Base-by-base conservation (phyloP, 2,888 invertebrate species). In the Cataglyphis livida region DNA sequence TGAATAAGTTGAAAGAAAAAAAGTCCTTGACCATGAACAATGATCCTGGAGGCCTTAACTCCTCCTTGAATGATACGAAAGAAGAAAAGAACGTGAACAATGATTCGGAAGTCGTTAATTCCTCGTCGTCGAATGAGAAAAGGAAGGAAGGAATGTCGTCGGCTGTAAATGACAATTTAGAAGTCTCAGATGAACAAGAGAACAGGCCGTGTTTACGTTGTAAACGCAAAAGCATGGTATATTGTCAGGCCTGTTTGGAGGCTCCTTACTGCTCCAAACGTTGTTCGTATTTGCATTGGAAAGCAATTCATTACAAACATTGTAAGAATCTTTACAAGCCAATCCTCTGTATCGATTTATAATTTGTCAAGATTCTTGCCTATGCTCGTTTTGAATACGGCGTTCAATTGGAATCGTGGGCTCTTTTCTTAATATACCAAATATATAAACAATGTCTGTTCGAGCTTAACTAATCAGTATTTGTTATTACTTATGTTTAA, bases 231-330 rank as follows among this genome's bases (percentile, higher is more conserved):
- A 90, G 91, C 38, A 82, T 68, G 1, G 85, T 92, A 25, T 85
- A 74, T 21, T 92, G 92, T 62, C 83, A 79, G 9, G 48, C 48
- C 18, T 92, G 92, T 70, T 84, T 83, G 18, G 75, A 79, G n/a
- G 91, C 92, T 35, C 84, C 78, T 74, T 92, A 92, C 65, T 92
- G 92, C 57, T 89, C 90, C 0, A 51, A 83, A 71, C 54, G 73
- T 35, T 92, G 92, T 57, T 87, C 85, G 9, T 66, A 82, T 35
- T 51, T 70, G 15, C 86, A 92, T 65, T 92, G 92, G 92, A 28
- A 21, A 1, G 28, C 68, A 10, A 57, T 76, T 32, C 92, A 92
- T 85, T 75, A 90, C 59, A 74, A 82, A 9, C 76, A 82, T 5
- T 92, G 92, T 78, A 87, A 82, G 64, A 86, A 84, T 28, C 7